Percentiles rank a stretch among this genome's conserved stretches.
These are phyloP conservation scores for Tachycineta bicolor DNA, from an alignment of 2,113 vertebrate species.

Conservation along the genomic window DNA sequence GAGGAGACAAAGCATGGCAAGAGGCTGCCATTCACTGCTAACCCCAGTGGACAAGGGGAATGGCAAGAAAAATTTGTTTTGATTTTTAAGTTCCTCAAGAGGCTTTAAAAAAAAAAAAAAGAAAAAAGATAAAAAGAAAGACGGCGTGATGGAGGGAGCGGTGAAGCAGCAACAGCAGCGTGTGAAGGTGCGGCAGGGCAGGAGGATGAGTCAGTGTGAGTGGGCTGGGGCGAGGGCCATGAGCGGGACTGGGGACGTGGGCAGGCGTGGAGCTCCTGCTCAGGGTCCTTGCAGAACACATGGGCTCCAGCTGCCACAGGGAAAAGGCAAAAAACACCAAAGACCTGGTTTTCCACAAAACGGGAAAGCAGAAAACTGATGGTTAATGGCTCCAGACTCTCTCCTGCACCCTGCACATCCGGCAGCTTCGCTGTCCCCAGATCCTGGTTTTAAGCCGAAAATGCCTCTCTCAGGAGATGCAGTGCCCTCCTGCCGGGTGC, in stretches of 20 bases:
- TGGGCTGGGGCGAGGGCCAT: not conserved
- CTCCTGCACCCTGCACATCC: rapidly evolving
- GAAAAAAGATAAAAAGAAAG: not conserved
- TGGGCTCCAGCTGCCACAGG: not conserved
- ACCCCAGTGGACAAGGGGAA: not conserved
- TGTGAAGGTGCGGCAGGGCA: not conserved
- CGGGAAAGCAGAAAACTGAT: not conserved
- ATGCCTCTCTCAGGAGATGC: rapidly evolving
- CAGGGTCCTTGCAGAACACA: not conserved
- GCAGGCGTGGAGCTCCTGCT: not conserved
- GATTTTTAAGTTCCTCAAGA: not conserved
- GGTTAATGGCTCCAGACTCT: not conserved
- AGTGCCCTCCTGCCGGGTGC: rapidly evolving
- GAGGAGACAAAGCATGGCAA: not conserved
- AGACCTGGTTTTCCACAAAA: not conserved
- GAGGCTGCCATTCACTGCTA: not conserved
- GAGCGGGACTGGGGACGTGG: not conserved
- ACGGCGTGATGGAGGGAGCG: not conserved
- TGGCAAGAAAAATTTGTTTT: rapidly evolving
- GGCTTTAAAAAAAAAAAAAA: not conserved
- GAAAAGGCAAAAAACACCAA: not conserved
- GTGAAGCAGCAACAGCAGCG: not conserved
- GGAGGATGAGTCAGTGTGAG: constrained; percentile 53
- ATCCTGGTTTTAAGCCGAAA: not conserved
- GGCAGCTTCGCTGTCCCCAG: not conserved